Percentiles rank a stretch among this genome's conserved stretches.
phyloP scores from a whole-genome alignment of 1,140 invertebrate species.

The Bombus turneri region DNA sequence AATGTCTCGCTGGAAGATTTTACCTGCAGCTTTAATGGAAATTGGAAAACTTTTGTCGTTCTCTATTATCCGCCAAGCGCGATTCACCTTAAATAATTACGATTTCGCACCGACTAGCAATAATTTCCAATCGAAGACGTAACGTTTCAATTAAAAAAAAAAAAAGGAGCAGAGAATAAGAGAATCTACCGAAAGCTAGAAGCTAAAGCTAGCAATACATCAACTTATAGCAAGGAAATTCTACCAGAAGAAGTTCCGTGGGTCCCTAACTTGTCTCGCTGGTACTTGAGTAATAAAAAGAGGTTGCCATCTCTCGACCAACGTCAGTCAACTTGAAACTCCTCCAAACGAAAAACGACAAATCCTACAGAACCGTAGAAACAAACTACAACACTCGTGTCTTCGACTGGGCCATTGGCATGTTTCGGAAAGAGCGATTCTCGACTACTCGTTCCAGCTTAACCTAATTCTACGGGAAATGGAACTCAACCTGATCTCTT shows the following conservation, averaged over 20 bases:
- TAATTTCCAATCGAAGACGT: background rate
- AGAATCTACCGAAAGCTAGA: background rate
- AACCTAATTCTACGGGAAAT: constrained; percentile 22
- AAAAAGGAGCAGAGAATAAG: background rate
- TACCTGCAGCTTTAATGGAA: background rate
- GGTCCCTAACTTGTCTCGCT: background rate
- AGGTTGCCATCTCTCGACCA: background rate
- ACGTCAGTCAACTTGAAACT: background rate
- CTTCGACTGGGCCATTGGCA: background rate
- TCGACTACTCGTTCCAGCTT: background rate
- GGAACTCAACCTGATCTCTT: constrained; percentile 1
- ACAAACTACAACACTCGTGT: constrained; percentile 4
- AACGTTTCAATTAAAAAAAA: background rate
- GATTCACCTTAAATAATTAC: background rate
- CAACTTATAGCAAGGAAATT: background rate
- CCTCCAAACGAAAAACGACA: background rate
- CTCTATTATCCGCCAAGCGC: background rate
- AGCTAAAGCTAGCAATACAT: background rate
- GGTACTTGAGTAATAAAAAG: background rate
- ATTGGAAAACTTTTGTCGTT: background rate
- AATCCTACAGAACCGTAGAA: background rate
- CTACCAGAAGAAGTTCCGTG: background rate
- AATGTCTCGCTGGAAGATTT: background rate
- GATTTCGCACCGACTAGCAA: background rate
- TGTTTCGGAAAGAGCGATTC: background rate